These are phyloP conservation scores for Potorous gilbertii DNA, from an alignment of 2,797 vertebrate genomes.

Conservation along the genomic window DNA sequence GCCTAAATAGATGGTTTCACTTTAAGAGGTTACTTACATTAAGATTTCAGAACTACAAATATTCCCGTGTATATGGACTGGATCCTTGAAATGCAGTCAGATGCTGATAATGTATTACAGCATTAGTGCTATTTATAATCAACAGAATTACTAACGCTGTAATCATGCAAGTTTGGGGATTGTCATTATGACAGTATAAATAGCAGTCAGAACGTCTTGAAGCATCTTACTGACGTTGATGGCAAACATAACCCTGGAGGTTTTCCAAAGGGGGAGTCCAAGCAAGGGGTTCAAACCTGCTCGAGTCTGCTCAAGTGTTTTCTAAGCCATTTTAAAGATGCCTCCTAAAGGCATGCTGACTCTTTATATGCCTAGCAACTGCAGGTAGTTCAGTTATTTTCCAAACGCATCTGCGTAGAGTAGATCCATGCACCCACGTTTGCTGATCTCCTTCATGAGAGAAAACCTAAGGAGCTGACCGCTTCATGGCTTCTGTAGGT, in stretches of 20 bases:
- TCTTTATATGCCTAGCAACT: constrained; percentile 83
- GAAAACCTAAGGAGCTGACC: constrained; percentile 70
- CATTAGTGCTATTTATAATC: constrained; percentile 83
- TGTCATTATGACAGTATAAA: constrained; percentile 83
- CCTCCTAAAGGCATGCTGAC: constrained; percentile 80
- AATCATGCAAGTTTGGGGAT: constrained; percentile 80
- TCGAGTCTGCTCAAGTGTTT: constrained; percentile 76
- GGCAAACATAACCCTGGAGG: constrained; percentile 78
- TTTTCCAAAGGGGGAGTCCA: constrained; percentile 61
- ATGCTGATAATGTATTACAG: constrained; percentile 77
- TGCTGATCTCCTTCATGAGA: constrained; percentile 63
- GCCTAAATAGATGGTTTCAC: neutral
- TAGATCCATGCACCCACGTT: constrained; percentile 60
- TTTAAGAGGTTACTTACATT: constrained; percentile 10
- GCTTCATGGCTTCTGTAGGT: neutral
- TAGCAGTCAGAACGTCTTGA: constrained; percentile 80
- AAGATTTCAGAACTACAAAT: constrained; percentile 38
- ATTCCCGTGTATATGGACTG: constrained; percentile 63
- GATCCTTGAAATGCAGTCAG: constrained; percentile 53
- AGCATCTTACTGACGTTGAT: constrained; percentile 72
- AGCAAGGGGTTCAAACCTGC: constrained; percentile 48
- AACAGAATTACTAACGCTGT: constrained; percentile 81
- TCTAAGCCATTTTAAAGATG: constrained; percentile 81
- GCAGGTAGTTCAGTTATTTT: constrained; percentile 83
- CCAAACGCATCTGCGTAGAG: constrained; percentile 80